Percentiles rank a stretch among this genome's conserved stretches.
Conservation (phyloP, 2,797 vertebrate species). For the Chloroceryle inda region DNA sequence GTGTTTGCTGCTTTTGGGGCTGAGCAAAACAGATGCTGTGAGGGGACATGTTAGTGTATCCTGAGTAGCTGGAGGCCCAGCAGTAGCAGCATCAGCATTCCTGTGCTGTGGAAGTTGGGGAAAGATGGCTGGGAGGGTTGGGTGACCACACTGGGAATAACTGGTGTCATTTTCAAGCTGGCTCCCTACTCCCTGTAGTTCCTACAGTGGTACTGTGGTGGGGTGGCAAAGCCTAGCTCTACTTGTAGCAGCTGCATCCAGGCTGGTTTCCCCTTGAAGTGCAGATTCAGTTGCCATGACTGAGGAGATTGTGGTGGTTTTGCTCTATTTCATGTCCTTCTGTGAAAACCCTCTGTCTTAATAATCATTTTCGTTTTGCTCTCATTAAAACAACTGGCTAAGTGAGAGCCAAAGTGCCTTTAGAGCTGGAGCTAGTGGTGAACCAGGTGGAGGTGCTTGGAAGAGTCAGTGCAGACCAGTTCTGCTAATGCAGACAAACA, state of each 20-base stretch:
- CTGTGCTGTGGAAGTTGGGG: not conserved
- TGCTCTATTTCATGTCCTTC: not conserved
- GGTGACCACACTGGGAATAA: not conserved
- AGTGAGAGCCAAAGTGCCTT: not conserved
- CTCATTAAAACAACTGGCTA: not conserved
- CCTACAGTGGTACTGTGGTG: not conserved
- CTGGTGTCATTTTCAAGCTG: not conserved
- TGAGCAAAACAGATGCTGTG: not conserved
- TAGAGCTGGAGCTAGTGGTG: not conserved
- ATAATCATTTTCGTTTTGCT: not conserved
- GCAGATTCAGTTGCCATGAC: not conserved
- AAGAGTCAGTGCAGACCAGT: not conserved
- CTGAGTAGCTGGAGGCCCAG: not conserved
- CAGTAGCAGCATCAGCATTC: not conserved
- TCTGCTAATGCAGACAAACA: not conserved
- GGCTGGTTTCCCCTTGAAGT: not conserved
- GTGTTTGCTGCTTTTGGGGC: not conserved
- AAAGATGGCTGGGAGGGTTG: not conserved
- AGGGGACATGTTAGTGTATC: accelerated
- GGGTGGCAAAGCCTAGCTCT: not conserved
- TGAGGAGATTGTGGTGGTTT: not conserved
- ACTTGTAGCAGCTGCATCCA: not conserved
- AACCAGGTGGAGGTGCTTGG: not conserved
- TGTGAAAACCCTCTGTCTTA: not conserved
- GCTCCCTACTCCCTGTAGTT: not conserved